Evolutionary conservation across 2,797 vertebrate genomes (phyloP), one percentile per base, ranked within the genome.

Genomic region (Danio albolineatus): DNA sequence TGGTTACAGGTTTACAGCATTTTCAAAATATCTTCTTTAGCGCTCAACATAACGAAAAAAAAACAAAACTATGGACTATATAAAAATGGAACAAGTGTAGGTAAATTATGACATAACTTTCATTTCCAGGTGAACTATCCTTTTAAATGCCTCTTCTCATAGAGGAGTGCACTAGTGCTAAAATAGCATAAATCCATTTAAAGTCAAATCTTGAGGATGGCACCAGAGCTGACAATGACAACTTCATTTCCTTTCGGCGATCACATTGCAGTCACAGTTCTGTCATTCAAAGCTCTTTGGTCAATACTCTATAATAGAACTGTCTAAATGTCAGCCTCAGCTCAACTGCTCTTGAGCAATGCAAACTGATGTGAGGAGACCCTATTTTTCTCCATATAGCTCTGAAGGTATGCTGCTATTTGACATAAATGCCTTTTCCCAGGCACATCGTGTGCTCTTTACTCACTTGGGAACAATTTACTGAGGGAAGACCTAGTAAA

Each of bases 271-370:
- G 89, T 81, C 76, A 83, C 78, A 80, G 81, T 80, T 87, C 79
- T 80, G 77, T 61, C 81, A 88, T 81, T 88, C 53, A 87, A 62
- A 60, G 65, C 21, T 79, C 73, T 78, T 73, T 76, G 36, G 87
- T 90, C 87, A 82, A 84, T 91, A 90, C 83, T 88, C 73, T 87
- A 86, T 84, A 83, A 85, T 61, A 67, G 73, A 80, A 80, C 80
- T 82, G 66, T 86, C 66, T 76, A 71, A 76, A 54, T 86, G 67
- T 43, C 85, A 82, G 79, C 61, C 79, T 74, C 67, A 66, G 59
- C 38, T 83, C 44, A 67, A 13, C 73, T 66, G 41, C 36, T 41
- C 38, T 53, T 51, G 49, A 5, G 19, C 73, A 76, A 74, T 65
- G 54, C 19, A 60, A 73, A 59, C 19, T 8, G 19, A 65, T 71